These are phyloP conservation scores for Apis laboriosa DNA, from an alignment of 1,140 invertebrate genomes.

Conservation along the genomic window DNA sequence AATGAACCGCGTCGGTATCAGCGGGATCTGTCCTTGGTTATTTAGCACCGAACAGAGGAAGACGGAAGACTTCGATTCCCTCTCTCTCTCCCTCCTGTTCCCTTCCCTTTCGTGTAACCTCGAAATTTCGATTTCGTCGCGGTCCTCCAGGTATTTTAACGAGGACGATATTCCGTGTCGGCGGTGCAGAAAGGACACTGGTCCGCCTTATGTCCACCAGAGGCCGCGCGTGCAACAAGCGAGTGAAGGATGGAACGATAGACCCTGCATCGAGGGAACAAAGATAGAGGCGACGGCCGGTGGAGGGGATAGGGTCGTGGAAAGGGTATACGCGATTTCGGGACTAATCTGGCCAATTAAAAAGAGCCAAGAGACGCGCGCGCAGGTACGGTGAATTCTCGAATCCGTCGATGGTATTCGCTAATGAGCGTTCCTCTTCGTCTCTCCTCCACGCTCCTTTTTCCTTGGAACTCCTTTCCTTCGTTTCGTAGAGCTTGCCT, in stretches of 20 bases:
- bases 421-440: conserved; percentile 75
- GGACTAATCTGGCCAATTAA: conserved; percentile 80
- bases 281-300: not conserved
- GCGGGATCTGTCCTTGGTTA: conserved; percentile 43
- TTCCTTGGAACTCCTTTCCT: not conserved
- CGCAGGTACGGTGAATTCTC: conserved; percentile 55
- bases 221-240: not conserved
- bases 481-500: not conserved
- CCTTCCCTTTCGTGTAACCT: conserved; percentile 67
- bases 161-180: conserved; percentile 77
- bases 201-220: too few relatives aligned
- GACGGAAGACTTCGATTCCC: conserved; percentile 32
- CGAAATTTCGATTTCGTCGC: conserved; percentile 80
- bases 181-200: conserved; percentile 56
- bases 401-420: conserved; percentile 77
- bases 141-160: conserved; percentile 78
- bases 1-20: conserved; percentile 7
- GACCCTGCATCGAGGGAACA: not conserved
- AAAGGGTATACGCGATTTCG: conserved; percentile 70
- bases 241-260: not conserved
- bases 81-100: not conserved
- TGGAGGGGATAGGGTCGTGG: conserved; percentile 17
- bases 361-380: conserved; percentile 63
- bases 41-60: conserved; percentile 40
- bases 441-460: not conserved